Evolutionary conservation across 2,113 vertebrate genomes (phyloP), one percentile per base, ranked within the genome.

Genomic region (Astatotilapia flaviijosephi): DNA sequence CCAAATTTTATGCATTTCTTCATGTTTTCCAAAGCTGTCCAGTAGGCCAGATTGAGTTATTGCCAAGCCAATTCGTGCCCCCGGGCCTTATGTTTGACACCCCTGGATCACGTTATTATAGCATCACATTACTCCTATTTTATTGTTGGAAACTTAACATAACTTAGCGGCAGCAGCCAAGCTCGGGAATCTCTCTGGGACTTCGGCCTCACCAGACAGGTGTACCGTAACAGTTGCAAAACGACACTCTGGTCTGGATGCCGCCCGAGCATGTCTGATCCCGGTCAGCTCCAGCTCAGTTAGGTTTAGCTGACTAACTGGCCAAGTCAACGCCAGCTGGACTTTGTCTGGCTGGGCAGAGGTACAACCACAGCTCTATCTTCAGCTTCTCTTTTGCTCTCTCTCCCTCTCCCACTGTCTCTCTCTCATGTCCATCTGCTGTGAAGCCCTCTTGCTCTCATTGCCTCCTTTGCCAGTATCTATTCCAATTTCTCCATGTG

Each of bases 381-480:
- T 82, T 86, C 86, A 60, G 80, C 79, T 80, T 90, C 33, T 51
- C 84, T 62, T 21, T 45, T 88, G 60, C 93, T 80, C 79, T 28
- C 68, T 26, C 70, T 28, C 70, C n/a, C 5, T 47, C 42, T 28
- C 21, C 40, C 40, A 47, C 68, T 73, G 21, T 75, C 90, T 58
- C 90, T 54, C 89, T 58, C 91, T 85, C 73, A 56, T 87, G 70
- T 89, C 93, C 93, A 94, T 95, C 94, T 95, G 89, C 82, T 90
- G 68, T 84, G 65, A 86, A 88, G 62, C 51, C 83, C 55, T 86
- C 53, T 87, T 65, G 82, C 51, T 75, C 84, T 85, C 86, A 82
- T 80, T 17, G 81, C 56, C 28, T 54, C 37, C 70, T 82, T 10
- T 87, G 68, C 77, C 80, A 88, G 84, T 80, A 55, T 88, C 84